A percentile compares a stretch with the other conserved stretches of the same genome.
Evolutionary conservation across 2,113 vertebrate genomes (phyloP).

Genomic region (Promerops cafer): DNA sequence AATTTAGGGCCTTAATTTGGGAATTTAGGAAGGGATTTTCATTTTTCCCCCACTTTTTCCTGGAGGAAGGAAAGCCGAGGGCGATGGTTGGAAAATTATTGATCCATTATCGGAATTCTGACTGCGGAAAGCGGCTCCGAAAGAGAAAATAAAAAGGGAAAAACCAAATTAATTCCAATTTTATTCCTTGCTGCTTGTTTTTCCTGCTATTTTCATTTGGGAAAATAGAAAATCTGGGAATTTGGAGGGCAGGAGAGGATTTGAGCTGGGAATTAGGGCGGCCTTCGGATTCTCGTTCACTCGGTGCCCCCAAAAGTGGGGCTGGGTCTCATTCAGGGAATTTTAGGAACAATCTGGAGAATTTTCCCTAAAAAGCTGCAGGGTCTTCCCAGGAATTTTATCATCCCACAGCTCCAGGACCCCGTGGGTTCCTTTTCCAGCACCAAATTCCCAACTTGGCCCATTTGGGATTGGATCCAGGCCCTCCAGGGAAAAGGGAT

Average conservation of each 20-base stretch:
- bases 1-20: background rate
- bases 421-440: background rate
- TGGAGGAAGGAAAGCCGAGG: background rate
- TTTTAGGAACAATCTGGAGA: background rate
- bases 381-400: background rate
- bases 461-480: background rate
- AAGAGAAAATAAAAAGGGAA: background rate
- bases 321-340: background rate
- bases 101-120: background rate
- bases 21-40: background rate
- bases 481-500: background rate
- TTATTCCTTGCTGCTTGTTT: background rate
- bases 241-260: accelerated
- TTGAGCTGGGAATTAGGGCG: background rate
- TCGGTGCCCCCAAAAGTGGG: background rate
- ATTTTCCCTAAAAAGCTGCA: background rate
- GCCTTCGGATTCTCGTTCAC: background rate
- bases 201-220: background rate
- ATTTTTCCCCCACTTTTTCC: background rate
- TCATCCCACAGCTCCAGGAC: too few relatives aligned
- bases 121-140: background rate
- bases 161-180: background rate
- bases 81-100: background rate
- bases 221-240: background rate
- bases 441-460: background rate